These are phyloP conservation scores for Upupa epops DNA, from an alignment of 2,113 vertebrate genomes.

Conservation along the genomic window DNA sequence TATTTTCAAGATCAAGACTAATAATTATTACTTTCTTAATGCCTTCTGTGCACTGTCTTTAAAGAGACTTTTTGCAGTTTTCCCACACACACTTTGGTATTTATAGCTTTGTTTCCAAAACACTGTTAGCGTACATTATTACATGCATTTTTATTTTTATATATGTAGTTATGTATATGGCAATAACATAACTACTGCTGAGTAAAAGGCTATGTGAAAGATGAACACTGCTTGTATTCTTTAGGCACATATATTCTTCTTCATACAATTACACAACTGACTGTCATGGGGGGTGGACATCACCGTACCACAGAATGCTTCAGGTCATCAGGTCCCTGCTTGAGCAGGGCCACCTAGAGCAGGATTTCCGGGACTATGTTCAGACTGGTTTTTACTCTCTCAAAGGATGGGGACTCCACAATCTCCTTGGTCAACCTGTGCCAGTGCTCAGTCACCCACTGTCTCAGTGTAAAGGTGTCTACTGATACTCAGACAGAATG, in stretches of 20 bases:
- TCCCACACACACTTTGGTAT: not conserved
- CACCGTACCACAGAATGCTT: not conserved
- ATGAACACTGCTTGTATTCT: not conserved
- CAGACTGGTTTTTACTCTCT: not conserved
- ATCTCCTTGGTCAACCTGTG: not conserved
- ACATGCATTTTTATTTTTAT: not conserved
- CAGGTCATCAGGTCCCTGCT: not conserved
- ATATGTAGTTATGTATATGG: not conserved
- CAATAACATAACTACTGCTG: not conserved
- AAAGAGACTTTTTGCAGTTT: not conserved
- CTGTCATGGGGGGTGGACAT: not conserved
- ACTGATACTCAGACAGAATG: not conserved
- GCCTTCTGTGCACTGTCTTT: not conserved
- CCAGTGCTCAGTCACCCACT: not conserved
- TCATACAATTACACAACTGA: not conserved
- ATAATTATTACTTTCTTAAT: not conserved
- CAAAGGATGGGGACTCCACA: not conserved
- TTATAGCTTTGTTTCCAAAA: not conserved
- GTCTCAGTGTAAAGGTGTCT: not conserved
- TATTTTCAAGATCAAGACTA: not conserved
- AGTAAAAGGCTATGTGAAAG: not conserved
- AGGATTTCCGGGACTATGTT: not conserved
- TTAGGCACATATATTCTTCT: not conserved
- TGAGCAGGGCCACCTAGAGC: not conserved
- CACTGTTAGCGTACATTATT: not conserved